These are phyloP conservation scores for Tipula helvola DNA, from an alignment of 2,888 invertebrate genomes.

Conservation along the genomic window DNA sequence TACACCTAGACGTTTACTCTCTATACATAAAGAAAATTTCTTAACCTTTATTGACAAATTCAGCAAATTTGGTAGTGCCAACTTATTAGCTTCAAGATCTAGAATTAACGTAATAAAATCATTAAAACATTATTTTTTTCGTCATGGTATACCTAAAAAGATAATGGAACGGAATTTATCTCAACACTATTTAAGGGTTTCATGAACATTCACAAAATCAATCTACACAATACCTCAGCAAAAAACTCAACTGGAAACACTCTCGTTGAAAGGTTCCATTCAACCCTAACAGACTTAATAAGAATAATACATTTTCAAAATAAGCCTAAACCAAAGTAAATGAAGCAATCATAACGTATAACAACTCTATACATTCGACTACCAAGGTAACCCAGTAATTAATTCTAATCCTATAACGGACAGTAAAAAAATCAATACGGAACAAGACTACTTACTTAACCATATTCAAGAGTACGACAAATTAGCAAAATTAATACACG, in stretches of 20 bases:
- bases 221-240: constrained; percentile 12
- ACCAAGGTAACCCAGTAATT: constrained; percentile 14
- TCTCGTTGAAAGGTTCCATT: constrained; percentile 16
- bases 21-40: constrained; percentile 9
- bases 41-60: constrained; percentile 14
- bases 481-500: too few relatives aligned
- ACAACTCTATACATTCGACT: constrained; percentile 13
- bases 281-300: constrained; percentile 14
- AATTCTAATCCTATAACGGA: constrained; percentile 8
- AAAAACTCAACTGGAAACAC: constrained; percentile 16
- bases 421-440: too few relatives aligned
- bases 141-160: constrained; percentile 13
- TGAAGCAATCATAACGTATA: too few relatives aligned
- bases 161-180: constrained; percentile 14
- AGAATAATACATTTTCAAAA: constrained; percentile 14
- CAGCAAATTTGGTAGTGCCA: constrained; percentile 14
- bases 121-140: constrained; percentile 13
- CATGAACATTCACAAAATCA: constrained; percentile 10
- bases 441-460: too few relatives aligned
- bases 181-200: constrained; percentile 13
- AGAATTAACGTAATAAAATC: constrained; percentile 14
- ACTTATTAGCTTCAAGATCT: constrained; percentile 10
- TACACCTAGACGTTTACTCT: background rate
- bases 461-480: too few relatives aligned
- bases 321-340: constrained; percentile 13